Evolutionary conservation across 1,140 invertebrate species (phyloP).

Genomic region (Diabrotica undecimpunctata): DNA sequence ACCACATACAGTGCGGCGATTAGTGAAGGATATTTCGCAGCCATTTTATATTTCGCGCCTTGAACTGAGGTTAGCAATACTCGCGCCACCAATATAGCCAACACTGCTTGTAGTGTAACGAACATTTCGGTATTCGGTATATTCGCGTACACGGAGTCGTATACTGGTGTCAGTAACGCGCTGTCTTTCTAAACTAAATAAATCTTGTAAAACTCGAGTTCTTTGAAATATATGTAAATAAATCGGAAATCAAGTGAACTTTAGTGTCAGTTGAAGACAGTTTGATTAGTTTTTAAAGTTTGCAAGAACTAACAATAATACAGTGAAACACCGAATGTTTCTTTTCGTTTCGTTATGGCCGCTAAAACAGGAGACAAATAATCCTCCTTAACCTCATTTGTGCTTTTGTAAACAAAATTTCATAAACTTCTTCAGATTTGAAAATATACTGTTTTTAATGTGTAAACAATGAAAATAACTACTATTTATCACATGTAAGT

Average conservation of each 20-base stretch:
- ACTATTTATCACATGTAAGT: constrained; percentile 3
- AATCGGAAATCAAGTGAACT: constrained; percentile 22
- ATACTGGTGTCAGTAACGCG: constrained; percentile 33
- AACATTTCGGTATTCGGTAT: constrained; percentile 1
- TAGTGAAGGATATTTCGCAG: constrained; percentile 35
- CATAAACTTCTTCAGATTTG: constrained; percentile 9
- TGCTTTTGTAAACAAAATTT: constrained; percentile 34
- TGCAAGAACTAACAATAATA: constrained; percentile 31
- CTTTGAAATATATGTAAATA: constrained; percentile 31
- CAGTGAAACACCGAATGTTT: constrained; percentile 40
- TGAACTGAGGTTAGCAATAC: constrained; percentile 31
- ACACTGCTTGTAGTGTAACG: constrained; percentile 25
- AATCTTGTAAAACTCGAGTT: constrained; percentile 28
- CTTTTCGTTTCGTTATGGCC: constrained; percentile 43
- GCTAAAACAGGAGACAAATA: constrained; percentile 42
- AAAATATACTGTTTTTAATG: neutral
- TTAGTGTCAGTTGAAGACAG: constrained; percentile 25
- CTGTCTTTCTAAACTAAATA: constrained; percentile 31
- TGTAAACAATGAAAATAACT: neutral
- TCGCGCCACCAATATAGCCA: constrained; percentile 28
- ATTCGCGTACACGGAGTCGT: constrained; percentile 22
- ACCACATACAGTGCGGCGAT: constrained; percentile 25
- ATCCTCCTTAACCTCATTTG: constrained; percentile 44
- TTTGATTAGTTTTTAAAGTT: constrained; percentile 15
- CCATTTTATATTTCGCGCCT: constrained; percentile 39